Percentiles rank a stretch among this genome's conserved stretches.
These are phyloP conservation scores for Petrosia ficiformis DNA, from an alignment of 37 sponge, comb jelly and placozoan genomes.

Conservation along the genomic window DNA sequence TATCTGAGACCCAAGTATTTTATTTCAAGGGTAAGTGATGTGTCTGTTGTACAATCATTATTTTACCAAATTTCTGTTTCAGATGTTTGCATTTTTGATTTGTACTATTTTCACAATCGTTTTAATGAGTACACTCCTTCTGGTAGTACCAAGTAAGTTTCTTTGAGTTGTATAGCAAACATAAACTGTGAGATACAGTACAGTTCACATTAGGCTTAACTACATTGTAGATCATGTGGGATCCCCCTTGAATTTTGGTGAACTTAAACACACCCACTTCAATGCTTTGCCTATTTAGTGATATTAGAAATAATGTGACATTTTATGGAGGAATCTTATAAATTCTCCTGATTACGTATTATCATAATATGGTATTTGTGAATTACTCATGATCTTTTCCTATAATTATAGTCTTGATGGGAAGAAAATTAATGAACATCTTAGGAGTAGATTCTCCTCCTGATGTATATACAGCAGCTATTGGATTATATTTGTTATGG, in stretches of 20 bases:
- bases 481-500: constrained; percentile 87
- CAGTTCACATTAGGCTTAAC: too few species aligned
- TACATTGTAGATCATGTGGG: too few species aligned
- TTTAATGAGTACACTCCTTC: constrained; percentile 43
- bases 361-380: too few species aligned
- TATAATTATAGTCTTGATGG: constrained; percentile 57
- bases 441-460: constrained; percentile 61
- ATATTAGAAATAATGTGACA: too few species aligned
- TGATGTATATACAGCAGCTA: constrained; percentile 89
- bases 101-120: constrained; percentile 39
- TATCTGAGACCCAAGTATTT: constrained; percentile 78
- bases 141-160: constrained; percentile 66
- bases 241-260: too few species aligned
- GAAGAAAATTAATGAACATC: constrained; percentile 63
- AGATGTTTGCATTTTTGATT: constrained; percentile 42
- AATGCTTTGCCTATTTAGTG: too few species aligned
- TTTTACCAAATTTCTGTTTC: neutral
- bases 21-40: constrained; percentile 58
- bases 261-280: too few species aligned
- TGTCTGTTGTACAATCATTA: neutral
- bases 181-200: too few species aligned
- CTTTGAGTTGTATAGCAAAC: too few species aligned
- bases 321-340: too few species aligned
- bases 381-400: neutral
- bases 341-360: too few species aligned